Percentiles rank a stretch among this genome's conserved stretches.
Conservation (phyloP, 1,140 invertebrate species). For the Drosophila virilis region DNA sequence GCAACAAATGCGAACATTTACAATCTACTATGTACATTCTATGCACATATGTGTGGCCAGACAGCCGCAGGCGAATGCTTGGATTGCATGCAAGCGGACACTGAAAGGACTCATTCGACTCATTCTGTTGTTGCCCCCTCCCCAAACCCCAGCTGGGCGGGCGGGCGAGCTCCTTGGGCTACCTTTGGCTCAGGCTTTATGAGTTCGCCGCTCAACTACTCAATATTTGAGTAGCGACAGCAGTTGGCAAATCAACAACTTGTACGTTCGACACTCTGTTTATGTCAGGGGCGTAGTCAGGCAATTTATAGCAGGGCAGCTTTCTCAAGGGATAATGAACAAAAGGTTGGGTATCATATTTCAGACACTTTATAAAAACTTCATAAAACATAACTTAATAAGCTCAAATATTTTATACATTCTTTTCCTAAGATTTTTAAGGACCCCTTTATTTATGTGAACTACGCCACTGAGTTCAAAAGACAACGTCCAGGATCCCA, state of each 20-base stretch:
- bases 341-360: too few species aligned
- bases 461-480: slow-evolving; percentile 17
- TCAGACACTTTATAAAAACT: too few species aligned
- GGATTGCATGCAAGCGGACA: slow-evolving; percentile 66
- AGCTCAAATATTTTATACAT: too few species aligned
- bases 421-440: background rate
- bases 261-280: background rate
- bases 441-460: background rate
- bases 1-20: slow-evolving; percentile 37
- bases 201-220: slow-evolving; percentile 44
- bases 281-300: slow-evolving; percentile 8
- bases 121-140: background rate
- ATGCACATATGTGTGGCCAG: slow-evolving; percentile 35
- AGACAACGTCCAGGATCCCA: background rate
- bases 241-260: slow-evolving; percentile 33
- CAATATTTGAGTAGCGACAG: slow-evolving; percentile 47
- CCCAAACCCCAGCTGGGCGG: background rate
- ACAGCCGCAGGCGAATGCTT: slow-evolving; percentile 62
- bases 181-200: slow-evolving; percentile 41
- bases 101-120: slow-evolving; percentile 40
- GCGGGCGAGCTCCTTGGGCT: slow-evolving; percentile 17
- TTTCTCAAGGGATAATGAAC: too few species aligned
- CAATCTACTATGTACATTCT: slow-evolving; percentile 6
- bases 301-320: background rate
- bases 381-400: too few species aligned